Evolutionary conservation across 2,888 invertebrate species (phyloP), one percentile per base, ranked within the genome.

Genomic region (Teinopalpus imperialis): DNA sequence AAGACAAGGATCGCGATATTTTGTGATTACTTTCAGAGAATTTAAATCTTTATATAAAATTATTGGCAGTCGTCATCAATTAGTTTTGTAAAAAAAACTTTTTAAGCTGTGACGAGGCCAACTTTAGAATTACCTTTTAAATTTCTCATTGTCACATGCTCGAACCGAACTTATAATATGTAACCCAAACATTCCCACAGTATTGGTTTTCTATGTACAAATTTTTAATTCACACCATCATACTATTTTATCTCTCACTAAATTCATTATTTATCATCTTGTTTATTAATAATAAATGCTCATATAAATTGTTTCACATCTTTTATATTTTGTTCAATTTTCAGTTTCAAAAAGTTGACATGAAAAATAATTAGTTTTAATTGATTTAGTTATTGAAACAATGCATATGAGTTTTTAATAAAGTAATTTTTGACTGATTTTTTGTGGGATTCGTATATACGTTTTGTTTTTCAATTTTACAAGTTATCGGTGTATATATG

Each of bases 51-150:
- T 27, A 39, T 52, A 16, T 24, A 42, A 42, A 29, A 48, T 42
- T 42, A 47, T 48, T 55, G 53, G 36, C 50, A 61, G 68, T 64
- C 53, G 61, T 74, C 83, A 82, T 85, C 85, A 78, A 78, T 76
- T 81, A 75, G 77, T 78, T 86, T 87, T 85, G 63, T 79, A 69
- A 72, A 60, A n/a, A 69, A 85, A 86, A 80, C 81, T 81, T 76
- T 48, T 48, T 52, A 60, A 72, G 77, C 85, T 82, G 81, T 55
- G 86, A 86, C 83, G 85, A 79, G 78, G 80, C 77, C 70, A 66
- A 30, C 10, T 67, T 50, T 48, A 57, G 46, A 44, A 53, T 53
- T 56, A 57, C 55, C 59, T 49, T 53, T 53, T 42, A 14, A 20
- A 30, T 37, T 52, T 39, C 47, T 40, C 43, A 49, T 43, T 55